A percentile compares a stretch with the other conserved stretches of the same genome.
Evolutionary conservation across 2,888 invertebrate species (phyloP).

Genomic region (Meghimatium bilineatum): DNA sequence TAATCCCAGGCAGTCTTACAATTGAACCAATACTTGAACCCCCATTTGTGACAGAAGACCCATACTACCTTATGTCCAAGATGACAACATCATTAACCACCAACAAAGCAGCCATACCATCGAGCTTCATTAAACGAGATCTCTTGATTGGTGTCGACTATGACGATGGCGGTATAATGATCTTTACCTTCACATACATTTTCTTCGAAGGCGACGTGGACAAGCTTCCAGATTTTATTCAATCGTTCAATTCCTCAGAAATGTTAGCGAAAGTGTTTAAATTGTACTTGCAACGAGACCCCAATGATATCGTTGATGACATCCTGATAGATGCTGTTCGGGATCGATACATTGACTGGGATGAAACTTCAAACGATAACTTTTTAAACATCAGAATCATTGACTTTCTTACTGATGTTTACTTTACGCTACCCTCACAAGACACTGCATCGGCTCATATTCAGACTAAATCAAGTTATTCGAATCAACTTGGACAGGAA

Average conservation of each 20-base stretch:
- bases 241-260: too few species aligned
- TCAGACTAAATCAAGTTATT: too few species aligned
- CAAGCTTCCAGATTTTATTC: too few species aligned
- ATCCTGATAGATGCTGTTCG: too few species aligned
- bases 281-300: too few species aligned
- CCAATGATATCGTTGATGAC: too few species aligned
- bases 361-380: not conserved
- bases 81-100: not conserved
- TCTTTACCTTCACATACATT: not conserved
- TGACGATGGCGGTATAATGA: conserved; percentile 30
- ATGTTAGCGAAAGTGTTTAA: too few species aligned
- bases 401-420: not conserved
- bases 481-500: too few species aligned
- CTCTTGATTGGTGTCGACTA: not conserved
- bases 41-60: not conserved
- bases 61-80: not conserved
- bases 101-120: not conserved
- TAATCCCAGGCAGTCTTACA: conserved; percentile 7
- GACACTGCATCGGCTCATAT: conserved; percentile 16
- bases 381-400: not conserved
- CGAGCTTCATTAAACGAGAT: conserved; percentile 14
- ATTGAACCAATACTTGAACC: conserved; percentile 4
- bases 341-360: too few species aligned
- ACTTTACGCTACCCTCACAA: conserved; percentile 3
- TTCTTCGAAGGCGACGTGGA: not conserved